A percentile compares a stretch with the other conserved stretches of the same genome.
These are phyloP conservation scores for Pseudomyrmex flavicornis DNA, from an alignment of 1,140 invertebrate genomes.

Conservation along the genomic window DNA sequence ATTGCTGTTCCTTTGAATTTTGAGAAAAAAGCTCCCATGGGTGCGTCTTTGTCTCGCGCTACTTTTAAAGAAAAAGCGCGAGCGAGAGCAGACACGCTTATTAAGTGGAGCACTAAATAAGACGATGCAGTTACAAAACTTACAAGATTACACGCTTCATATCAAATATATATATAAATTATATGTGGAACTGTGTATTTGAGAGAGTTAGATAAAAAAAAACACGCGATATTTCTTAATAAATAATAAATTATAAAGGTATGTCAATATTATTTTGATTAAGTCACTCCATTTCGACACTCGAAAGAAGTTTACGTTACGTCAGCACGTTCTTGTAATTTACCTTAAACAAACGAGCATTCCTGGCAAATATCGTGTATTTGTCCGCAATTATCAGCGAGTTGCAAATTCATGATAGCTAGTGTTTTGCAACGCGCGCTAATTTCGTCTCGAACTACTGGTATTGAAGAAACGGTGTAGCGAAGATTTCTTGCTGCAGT, in stretches of 20 bases:
- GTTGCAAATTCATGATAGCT: conserved; percentile 37
- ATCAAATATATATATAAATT: conserved; percentile 13
- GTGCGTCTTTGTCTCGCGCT: conserved; percentile 23
- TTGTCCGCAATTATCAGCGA: conserved; percentile 35
- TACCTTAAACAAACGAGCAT: conserved; percentile 9
- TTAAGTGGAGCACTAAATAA: conserved; percentile 8
- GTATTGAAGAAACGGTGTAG: conserved; percentile 38
- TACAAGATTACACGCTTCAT: neutral
- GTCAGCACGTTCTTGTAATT: neutral
- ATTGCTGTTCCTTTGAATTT: conserved; percentile 58
- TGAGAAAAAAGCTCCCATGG: conserved; percentile 49
- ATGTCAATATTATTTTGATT: neutral
- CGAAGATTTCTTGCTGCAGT: conserved; percentile 11
- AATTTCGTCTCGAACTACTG: conserved; percentile 33
- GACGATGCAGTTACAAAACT: neutral
- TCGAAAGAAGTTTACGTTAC: conserved; percentile 4
- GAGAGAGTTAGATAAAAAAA: neutral
- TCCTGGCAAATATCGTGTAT: conserved; percentile 1
- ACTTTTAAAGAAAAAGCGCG: conserved; percentile 35
- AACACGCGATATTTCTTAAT: conserved; percentile 10
- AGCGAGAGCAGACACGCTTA: neutral
- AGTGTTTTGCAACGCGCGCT: conserved; percentile 24
- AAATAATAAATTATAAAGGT: neutral
- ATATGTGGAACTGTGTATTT: neutral
- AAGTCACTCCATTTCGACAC: neutral